A percentile compares a stretch with the other conserved stretches of the same genome.
Evolutionary conservation across 2,797 vertebrate species (phyloP).

Genomic region (Chloroceryle amazona): DNA sequence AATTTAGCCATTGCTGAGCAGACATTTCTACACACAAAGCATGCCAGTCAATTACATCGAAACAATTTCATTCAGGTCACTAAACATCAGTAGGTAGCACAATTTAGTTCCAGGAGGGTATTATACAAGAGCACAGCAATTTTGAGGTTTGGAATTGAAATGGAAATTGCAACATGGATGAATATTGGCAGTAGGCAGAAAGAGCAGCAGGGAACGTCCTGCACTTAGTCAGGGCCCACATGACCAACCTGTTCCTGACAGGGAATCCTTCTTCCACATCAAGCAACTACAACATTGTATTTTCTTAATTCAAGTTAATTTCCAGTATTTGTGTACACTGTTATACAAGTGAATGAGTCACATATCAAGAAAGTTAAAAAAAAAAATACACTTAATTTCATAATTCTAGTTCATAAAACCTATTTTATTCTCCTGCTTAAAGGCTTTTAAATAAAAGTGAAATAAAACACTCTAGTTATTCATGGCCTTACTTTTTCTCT

Average conservation of each 20-base stretch:
- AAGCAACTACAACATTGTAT: background rate
- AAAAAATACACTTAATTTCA: conserved; percentile 47
- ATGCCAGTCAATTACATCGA: conserved; percentile 65
- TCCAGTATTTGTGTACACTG: conserved; percentile 20
- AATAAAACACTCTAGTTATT: background rate
- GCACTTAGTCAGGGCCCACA: background rate
- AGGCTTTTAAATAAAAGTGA: background rate
- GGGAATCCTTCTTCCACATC: background rate
- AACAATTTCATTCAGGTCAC: conserved; percentile 74
- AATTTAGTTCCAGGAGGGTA: conserved; percentile 52
- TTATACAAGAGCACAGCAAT: conserved; percentile 67
- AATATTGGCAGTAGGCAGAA: conserved; percentile 43
- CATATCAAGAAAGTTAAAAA: background rate
- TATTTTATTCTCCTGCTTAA: conserved; percentile 38
- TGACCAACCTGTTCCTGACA: background rate
- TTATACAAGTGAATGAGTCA: background rate
- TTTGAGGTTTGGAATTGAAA: conserved; percentile 63
- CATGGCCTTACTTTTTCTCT: background rate
- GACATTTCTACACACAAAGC: conserved; percentile 65
- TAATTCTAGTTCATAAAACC: conserved; percentile 40
- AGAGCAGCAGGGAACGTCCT: conserved; percentile 21
- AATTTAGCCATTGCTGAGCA: conserved; percentile 70
- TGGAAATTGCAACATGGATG: conserved; percentile 38
- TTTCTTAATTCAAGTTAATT: conserved; percentile 63
- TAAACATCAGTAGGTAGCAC: conserved; percentile 66